Base-by-base conservation (phyloP, 2,888 invertebrate genomes). In the Sialis fuliginosa region DNA sequence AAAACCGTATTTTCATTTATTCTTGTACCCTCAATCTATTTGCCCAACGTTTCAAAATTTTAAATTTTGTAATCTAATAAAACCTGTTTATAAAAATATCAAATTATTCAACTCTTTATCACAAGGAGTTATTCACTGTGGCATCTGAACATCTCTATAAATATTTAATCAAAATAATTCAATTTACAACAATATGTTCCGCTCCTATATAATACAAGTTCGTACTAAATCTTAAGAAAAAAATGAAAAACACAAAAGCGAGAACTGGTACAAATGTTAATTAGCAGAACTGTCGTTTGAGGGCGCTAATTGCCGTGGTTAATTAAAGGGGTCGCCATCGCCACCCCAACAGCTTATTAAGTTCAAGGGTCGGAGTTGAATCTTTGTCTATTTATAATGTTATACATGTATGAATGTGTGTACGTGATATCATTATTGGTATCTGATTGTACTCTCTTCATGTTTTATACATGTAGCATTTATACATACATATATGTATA, bases 251-350 rank as follows among this genome's bases (percentile, higher is more conserved):
- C 50, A 51, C 37, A 37, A 37, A 37, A n/a, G 12, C 10, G 12
- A 37, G 37, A 37, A 37, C 10, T 37, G 10, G 8, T 42, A 41
- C 45, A 43, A 33, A 13, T 50, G 47, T 44, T 53, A 52, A 53
- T 53, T 53, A 51, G 51, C 42, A 46, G 51, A 45, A 49, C 46
- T 48, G 46, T 48, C 39, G 45, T 42, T 30, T 10, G 45, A 33
- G 42, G 48, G 50, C 39, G 49, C 48, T 50, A 48, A 51, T 48
- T 47, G 50, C 48, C 45, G 45, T 50, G 49, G 50, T 52, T 51
- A 52, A 51, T 52, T 51, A 52, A 48, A 46, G 44, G 49, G 47
- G 41, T n/a, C 35, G 33, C 33, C 43, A 40, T 43, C 42, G 42
- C 37, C n/a, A 12, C 37, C 22, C 13, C n/a, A 6, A 37, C 37